Base-by-base conservation (phyloP, 2,797 vertebrate species). In the Heteromormyrus szaboi region DNA sequence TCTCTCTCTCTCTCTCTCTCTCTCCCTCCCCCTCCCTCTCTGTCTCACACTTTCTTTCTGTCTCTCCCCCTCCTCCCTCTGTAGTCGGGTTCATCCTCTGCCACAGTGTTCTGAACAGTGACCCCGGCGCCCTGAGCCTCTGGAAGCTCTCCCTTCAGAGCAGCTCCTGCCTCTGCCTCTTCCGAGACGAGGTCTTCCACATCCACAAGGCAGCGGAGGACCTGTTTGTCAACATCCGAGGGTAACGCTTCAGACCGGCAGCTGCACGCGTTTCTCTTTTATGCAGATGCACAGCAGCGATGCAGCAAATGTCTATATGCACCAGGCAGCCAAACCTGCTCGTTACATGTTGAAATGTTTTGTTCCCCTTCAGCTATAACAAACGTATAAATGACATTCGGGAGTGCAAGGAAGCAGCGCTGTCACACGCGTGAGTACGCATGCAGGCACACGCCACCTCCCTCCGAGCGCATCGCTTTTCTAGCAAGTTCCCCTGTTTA, bases 181-280 rank as follows among this genome's bases (percentile, higher is more conserved):
- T 99, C 94, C 96, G 99, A 91, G 99, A 99, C 2, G 98, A 99
- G 92, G 98, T 99, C 87, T 99, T 99, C 92, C 99, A 99, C 93
- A 98, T 99, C 93, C 99, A 99, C 96, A 99, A 99, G 96, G 96
- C 98, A 14, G 97, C 97, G 0, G 99, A 99, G 95, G 99, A 99
- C 90, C 95, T 99, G 90, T 99, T 99, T 91, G 98, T 99, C 90
- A 99, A 99, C 95, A 98, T 99, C 92, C 94, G 98, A 93, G 98
- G 98, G 98, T 99, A 92, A 92, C 89, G 92, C 0, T 25, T 9
- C 68, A 88, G n/a, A 3, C 72, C 11, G 53, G 17, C 85, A 56
- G 33, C 81, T 1, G 44, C 83, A 5, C 4, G 11, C 44, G 0
- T 0, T 12, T 46, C 33, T 19, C 53, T 44, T 14, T 37, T 2